phyloP scores from a whole-genome alignment of 2,797 vertebrate genomes.

The Brachyrhaphis roseni region DNA sequence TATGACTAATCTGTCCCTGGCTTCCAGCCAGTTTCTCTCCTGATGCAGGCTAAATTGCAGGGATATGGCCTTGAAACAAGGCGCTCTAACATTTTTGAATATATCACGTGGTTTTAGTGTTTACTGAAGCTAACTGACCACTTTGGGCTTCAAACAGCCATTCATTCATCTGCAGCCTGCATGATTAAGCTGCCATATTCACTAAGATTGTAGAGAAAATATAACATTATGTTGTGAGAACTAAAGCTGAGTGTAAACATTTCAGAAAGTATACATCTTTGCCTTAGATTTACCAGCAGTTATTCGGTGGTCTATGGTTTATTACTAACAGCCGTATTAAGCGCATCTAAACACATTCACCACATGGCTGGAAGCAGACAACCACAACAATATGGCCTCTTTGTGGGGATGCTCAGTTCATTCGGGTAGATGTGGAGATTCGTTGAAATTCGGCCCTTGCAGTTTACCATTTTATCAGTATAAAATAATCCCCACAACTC shows the following conservation, averaged over 20 bases:
- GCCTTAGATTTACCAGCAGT: slow-evolving; percentile 4
- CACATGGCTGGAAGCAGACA: slow-evolving; percentile 68
- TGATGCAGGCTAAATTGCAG: background rate
- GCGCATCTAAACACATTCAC: slow-evolving; percentile 64
- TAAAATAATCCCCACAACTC: background rate
- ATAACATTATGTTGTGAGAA: background rate
- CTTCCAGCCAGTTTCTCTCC: slow-evolving; percentile 6
- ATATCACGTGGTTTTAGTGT: slow-evolving; percentile 69
- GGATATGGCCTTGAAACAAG: slow-evolving; percentile 19
- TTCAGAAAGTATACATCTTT: background rate
- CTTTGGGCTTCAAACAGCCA: slow-evolving; percentile 4
- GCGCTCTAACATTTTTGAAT: slow-evolving; percentile 45
- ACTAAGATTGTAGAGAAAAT: slow-evolving; percentile 10
- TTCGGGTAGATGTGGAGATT: slow-evolving; percentile 22
- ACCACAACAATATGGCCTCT: slow-evolving; percentile 73
- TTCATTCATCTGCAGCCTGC: background rate
- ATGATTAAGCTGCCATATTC: background rate
- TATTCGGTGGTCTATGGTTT: slow-evolving; percentile 24
- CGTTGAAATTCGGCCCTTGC: background rate
- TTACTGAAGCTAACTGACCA: slow-evolving; percentile 60
- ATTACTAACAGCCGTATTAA: slow-evolving; percentile 35
- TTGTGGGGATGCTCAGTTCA: slow-evolving; percentile 46
- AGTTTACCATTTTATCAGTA: background rate
- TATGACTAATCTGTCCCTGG: slow-evolving; percentile 28
- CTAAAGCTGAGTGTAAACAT: slow-evolving; percentile 3